Base-by-base conservation (phyloP, 1,140 invertebrate genomes). In the Aphis craccivora region DNA sequence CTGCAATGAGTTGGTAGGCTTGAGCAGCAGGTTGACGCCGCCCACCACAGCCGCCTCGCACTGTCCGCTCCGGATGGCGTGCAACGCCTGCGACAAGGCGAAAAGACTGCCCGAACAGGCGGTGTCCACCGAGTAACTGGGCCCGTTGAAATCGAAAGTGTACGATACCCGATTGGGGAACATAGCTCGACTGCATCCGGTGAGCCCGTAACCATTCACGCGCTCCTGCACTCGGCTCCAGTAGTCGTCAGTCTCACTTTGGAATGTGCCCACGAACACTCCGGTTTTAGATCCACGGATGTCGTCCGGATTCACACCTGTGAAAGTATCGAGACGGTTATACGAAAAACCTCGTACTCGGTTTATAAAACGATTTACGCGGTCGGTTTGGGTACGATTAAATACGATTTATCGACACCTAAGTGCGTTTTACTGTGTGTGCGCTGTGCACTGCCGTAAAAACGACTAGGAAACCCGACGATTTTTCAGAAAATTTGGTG, bases 161-260 rank as follows among this genome's bases (percentile, higher is more conserved):
- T 97, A 99, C 0, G 98, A 99, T 51, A 99, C 96, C 95, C 99
- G 97, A 95, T 99, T 99, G 81, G 98, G 97, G 95, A 99, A 99
- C 99, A 99, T 99, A 40, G 98, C 97, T 84, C 98, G 96, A 90
- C 97, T 97, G 95, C 98, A 99, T 43, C 99, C 99, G 8, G 98
- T 99, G 94, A 99, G 96, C 53, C 97, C 98, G 95, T 99, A 99
- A 91, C 99, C 99, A 95, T 97, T 98, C 2, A 99, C 96, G 94
- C 96, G 96, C 83, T 98, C 97, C 0, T 96, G 96, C 95, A 98
- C 97, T 35, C 94, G 94, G 30, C 97, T 97, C 97, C 97, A 98
- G 94, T 96, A 97, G 95, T 99, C 98, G 94, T 98, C 97, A 5
- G 97, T 97, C 95, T 99, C 98, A 51, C 97, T 98, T 35, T 96